These are phyloP conservation scores for Omphaloscelis lunosa DNA, from an alignment of 2,888 invertebrate species.

Conservation along the genomic window DNA sequence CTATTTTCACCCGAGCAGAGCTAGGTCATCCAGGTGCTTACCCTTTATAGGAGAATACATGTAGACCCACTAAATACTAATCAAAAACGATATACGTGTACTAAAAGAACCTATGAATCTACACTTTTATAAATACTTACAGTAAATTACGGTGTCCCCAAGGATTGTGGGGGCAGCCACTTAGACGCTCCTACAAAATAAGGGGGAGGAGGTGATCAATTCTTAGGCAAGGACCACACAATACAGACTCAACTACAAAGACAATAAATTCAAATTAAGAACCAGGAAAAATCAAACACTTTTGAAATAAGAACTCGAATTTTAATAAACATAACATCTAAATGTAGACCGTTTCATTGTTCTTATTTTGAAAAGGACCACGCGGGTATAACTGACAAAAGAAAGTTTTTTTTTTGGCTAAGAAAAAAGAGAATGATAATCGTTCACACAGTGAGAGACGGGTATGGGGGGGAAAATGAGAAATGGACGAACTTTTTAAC, in stretches of 20 bases:
- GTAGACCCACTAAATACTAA: not conserved
- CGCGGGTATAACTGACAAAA: slow-evolving; percentile 73
- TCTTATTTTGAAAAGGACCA: slow-evolving; percentile 69
- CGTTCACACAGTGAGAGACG: slow-evolving; percentile 84
- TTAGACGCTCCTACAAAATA: slow-evolving; percentile 24
- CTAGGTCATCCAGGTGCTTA: too few species aligned
- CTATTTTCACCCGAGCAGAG: too few species aligned
- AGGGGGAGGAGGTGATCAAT: slow-evolving; percentile 41
- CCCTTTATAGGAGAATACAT: too few species aligned
- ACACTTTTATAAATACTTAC: slow-evolving; percentile 14
- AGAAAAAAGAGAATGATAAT: slow-evolving; percentile 85
- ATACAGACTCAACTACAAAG: slow-evolving; percentile 31
- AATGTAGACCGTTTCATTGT: slow-evolving; percentile 68
- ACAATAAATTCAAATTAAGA: slow-evolving; percentile 32
- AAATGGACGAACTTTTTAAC: slow-evolving; percentile 88
- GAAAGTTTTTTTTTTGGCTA: slow-evolving; percentile 69
- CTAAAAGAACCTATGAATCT: not conserved
- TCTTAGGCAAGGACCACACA: slow-evolving; percentile 29
- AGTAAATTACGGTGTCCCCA: slow-evolving; percentile 37
- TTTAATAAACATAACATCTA: slow-evolving; percentile 67
- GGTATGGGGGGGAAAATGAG: slow-evolving; percentile 82
- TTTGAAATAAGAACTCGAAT: slow-evolving; percentile 55
- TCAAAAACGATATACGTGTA: not conserved
- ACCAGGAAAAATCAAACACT: slow-evolving; percentile 37
- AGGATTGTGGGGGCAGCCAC: slow-evolving; percentile 29